These are phyloP conservation scores for Iselma pallidipennis DNA, from an alignment of 2,888 invertebrate genomes.

Conservation along the genomic window DNA sequence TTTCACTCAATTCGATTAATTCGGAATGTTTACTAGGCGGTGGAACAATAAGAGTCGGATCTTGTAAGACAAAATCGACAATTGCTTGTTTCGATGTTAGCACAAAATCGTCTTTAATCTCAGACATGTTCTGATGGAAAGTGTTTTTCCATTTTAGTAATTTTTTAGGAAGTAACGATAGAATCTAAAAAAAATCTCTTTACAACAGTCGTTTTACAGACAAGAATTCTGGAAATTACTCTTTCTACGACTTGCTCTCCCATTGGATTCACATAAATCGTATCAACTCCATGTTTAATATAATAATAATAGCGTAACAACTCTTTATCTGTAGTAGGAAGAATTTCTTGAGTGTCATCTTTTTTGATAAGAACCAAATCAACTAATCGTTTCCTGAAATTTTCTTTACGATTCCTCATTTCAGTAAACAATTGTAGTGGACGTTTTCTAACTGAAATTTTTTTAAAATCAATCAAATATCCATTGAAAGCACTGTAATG, in stretches of 20 bases:
- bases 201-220: neutral
- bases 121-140: slow-evolving; percentile 67
- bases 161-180: slow-evolving; percentile 65
- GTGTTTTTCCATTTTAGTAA: slow-evolving; percentile 66
- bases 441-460: slow-evolving; percentile 55
- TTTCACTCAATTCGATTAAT: slow-evolving; percentile 65
- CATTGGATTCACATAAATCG: slow-evolving; percentile 84
- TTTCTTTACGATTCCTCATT: slow-evolving; percentile 75
- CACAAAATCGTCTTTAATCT: slow-evolving; percentile 84
- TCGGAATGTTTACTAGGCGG: slow-evolving; percentile 62
- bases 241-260: slow-evolving; percentile 71
- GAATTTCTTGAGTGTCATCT: slow-evolving; percentile 59
- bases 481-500: too few species aligned
- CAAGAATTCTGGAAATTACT: slow-evolving; percentile 47
- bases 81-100: slow-evolving; percentile 89
- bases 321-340: slow-evolving; percentile 69
- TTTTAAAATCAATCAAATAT: too few species aligned
- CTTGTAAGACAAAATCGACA: slow-evolving; percentile 88
- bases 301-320: slow-evolving; percentile 86
- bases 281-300: slow-evolving; percentile 87
- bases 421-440: slow-evolving; percentile 66
- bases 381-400: slow-evolving; percentile 79
- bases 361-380: slow-evolving; percentile 69
- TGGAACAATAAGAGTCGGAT: slow-evolving; percentile 65
- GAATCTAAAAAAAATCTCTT: slow-evolving; percentile 56